Conservation (phyloP, 2,888 invertebrate genomes). For the Cheilosia pagana region DNA sequence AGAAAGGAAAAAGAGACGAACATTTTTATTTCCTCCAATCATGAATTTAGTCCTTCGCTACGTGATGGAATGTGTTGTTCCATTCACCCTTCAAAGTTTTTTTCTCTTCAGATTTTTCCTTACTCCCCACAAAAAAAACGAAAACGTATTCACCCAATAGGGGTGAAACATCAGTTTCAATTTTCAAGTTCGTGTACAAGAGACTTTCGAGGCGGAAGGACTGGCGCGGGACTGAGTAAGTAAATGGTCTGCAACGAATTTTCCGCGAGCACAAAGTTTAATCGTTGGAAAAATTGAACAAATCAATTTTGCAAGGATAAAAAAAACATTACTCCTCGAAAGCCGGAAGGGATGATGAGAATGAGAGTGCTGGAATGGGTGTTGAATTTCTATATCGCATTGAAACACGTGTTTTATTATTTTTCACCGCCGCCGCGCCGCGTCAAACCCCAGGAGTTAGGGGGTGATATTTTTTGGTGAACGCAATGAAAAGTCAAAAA, state of each 20-base stretch:
- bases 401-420: constrained; percentile 72
- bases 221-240: constrained; percentile 55
- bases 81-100: constrained; percentile 51
- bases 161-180: constrained; percentile 43
- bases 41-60: constrained; percentile 72
- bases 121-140: neutral
- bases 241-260: constrained; percentile 83
- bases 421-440: too few relatives aligned
- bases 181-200: constrained; percentile 15
- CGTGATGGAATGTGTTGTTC: constrained; percentile 65
- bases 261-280: constrained; percentile 80
- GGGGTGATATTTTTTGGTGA: constrained; percentile 20
- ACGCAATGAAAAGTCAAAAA: constrained; percentile 32
- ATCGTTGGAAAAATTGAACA: constrained; percentile 83
- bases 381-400: constrained; percentile 70
- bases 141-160: too few relatives aligned
- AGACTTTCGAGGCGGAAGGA: neutral
- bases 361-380: constrained; percentile 22
- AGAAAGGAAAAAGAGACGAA: constrained; percentile 29
- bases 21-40: constrained; percentile 70
- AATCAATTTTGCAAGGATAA: constrained; percentile 82
- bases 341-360: neutral
- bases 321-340: constrained; percentile 60
- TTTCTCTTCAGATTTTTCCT: constrained; percentile 31
- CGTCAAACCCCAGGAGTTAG: constrained; percentile 27